phyloP scores from a whole-genome alignment of 1,140 invertebrate species.

The Ptiloglossa arizonensis region DNA sequence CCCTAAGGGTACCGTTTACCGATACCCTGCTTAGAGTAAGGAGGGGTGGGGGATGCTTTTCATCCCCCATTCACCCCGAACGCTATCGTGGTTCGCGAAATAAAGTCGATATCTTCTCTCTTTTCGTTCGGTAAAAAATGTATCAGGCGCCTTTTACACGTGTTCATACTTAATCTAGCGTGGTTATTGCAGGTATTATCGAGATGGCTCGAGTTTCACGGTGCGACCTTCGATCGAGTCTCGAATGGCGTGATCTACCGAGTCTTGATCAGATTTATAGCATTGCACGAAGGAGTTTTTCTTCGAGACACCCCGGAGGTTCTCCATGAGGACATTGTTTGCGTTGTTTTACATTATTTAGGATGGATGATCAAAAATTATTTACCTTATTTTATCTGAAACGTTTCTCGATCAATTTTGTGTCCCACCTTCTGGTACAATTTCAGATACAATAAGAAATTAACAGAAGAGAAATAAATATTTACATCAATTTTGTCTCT shows the following conservation, averaged over 20 bases:
- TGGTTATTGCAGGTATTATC: slow-evolving; percentile 59
- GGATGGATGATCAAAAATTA: no score
- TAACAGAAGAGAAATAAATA: no score
- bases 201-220: slow-evolving; percentile 21
- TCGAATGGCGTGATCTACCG: no score
- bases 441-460: not conserved
- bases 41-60: not conserved
- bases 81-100: slow-evolving; percentile 23
- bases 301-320: no score
- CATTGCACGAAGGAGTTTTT: not conserved
- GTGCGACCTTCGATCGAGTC: slow-evolving; percentile 20
- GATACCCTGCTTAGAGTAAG: slow-evolving; percentile 8
- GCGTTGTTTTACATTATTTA: no score
- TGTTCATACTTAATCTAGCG: slow-evolving; percentile 61
- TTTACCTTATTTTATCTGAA: no score
- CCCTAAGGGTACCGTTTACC: slow-evolving; percentile 8
- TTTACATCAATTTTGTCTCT: no score
- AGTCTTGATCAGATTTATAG: no score
- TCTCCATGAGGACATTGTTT: no score
- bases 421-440: not conserved
- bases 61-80: not conserved
- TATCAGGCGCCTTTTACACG: slow-evolving; percentile 47
- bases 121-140: slow-evolving; percentile 55
- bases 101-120: slow-evolving; percentile 39
- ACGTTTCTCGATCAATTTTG: no score